Conservation (phyloP, 2,888 invertebrate genomes). For the Tipula unca region DNA sequence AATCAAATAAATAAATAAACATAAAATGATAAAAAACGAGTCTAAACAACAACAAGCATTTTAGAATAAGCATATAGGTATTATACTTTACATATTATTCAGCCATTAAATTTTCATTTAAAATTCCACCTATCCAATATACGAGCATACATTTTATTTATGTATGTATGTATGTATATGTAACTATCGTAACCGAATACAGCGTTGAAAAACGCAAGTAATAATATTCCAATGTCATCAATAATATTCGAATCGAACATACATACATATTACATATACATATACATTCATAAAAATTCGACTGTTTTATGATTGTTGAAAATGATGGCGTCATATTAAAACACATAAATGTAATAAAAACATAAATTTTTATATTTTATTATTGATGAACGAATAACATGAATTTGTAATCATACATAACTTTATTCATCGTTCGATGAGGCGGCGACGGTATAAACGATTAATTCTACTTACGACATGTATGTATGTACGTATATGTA, state of each 20-base stretch:
- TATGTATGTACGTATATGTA: background rate
- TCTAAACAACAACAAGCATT: background rate
- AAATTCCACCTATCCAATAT: background rate
- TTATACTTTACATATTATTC: background rate
- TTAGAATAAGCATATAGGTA: no score
- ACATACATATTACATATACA: no score
- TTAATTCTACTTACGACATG: background rate
- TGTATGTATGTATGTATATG: background rate
- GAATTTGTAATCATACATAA: background rate
- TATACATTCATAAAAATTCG: background rate
- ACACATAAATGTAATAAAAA: background rate
- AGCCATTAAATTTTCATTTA: background rate
- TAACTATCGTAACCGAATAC: background rate
- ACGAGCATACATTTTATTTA: no score
- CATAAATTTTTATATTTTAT: background rate
- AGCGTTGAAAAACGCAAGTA: background rate
- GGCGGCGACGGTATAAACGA: background rate
- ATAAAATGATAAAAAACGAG: no score
- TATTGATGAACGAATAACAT: background rate
- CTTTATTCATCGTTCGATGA: background rate
- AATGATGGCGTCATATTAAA: background rate
- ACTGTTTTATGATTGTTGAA: background rate
- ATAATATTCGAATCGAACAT: background rate
- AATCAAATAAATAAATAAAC: no score
- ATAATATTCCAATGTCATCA: background rate